These are phyloP conservation scores for Leistus spinibarbis DNA, from an alignment of 2,888 invertebrate genomes.

Conservation along the genomic window DNA sequence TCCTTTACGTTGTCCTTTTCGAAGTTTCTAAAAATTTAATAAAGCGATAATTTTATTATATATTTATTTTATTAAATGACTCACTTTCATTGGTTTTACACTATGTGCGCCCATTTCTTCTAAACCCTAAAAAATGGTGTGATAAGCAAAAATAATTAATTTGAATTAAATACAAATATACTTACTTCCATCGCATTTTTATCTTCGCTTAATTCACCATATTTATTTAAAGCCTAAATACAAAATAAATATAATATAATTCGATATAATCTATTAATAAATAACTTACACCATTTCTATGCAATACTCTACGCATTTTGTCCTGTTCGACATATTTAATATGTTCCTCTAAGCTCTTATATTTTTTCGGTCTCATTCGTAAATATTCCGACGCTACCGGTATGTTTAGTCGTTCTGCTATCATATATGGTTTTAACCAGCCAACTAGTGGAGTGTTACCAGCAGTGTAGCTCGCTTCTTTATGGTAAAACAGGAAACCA, in stretches of 20 bases:
- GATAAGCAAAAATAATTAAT: not conserved
- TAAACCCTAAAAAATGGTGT: not conserved
- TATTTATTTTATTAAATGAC: too few relatives aligned
- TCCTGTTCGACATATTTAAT: conserved; percentile 57
- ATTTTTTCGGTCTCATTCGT: conserved; percentile 58
- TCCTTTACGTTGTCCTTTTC: not conserved
- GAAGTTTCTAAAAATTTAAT: not conserved
- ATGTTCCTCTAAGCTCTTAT: conserved; percentile 60
- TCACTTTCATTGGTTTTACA: not conserved
- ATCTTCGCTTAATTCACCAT: not conserved
- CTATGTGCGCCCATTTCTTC: not conserved
- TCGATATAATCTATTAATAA: not conserved
- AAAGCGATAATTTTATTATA: too few relatives aligned
- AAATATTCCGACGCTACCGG: conserved; percentile 57
- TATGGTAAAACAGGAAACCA: conserved; percentile 92
- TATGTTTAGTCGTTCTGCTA: conserved; percentile 74
- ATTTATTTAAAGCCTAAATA: not conserved
- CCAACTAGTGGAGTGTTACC: conserved; percentile 87
- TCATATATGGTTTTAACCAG: conserved; percentile 91
- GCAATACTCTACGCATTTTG: conserved; percentile 44
- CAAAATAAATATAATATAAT: not conserved
- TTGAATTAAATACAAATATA: not conserved
- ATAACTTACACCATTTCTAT: conserved; percentile 8
- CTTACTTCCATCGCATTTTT: not conserved
- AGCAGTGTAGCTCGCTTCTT: conserved; percentile 75